Conservation (phyloP, 2,113 vertebrate species). For the Colossoma macropomum region DNA sequence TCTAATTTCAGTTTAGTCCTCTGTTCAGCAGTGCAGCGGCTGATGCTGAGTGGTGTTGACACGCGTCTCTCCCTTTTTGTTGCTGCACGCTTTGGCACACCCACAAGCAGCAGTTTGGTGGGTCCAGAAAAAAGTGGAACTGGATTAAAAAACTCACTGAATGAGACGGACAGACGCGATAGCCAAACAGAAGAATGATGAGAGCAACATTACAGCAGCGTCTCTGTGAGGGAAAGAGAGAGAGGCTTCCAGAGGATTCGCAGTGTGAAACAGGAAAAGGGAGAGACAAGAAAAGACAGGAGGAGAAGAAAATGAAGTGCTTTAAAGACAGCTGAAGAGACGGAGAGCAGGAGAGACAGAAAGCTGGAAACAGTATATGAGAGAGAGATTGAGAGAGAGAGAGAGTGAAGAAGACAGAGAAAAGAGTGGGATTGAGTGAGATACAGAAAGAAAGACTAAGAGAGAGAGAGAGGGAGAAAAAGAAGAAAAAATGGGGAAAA, state of each 20-base stretch:
- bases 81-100: neutral
- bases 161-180: neutral
- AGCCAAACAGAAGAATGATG: neutral
- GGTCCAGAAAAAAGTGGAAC: conserved; percentile 16
- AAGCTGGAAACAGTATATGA: neutral
- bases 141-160: neutral
- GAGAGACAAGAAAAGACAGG: neutral
- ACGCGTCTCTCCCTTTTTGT: neutral
- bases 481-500: too few species aligned
- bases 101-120: neutral
- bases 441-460: neutral
- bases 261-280: neutral
- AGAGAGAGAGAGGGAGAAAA: too few species aligned
- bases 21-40: neutral
- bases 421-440: too few species aligned
- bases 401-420: neutral
- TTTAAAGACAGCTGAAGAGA: conserved; percentile 23
- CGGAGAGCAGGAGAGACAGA: neutral
- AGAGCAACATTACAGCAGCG: neutral
- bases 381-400: neutral
- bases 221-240: neutral
- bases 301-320: neutral
- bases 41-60: conserved; percentile 11
- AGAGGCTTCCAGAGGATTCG: neutral
- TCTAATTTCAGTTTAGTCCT: conserved; percentile 19